Evolutionary conservation across 2,888 invertebrate species (phyloP).

Genomic region (Crocallis elinguaria): DNA sequence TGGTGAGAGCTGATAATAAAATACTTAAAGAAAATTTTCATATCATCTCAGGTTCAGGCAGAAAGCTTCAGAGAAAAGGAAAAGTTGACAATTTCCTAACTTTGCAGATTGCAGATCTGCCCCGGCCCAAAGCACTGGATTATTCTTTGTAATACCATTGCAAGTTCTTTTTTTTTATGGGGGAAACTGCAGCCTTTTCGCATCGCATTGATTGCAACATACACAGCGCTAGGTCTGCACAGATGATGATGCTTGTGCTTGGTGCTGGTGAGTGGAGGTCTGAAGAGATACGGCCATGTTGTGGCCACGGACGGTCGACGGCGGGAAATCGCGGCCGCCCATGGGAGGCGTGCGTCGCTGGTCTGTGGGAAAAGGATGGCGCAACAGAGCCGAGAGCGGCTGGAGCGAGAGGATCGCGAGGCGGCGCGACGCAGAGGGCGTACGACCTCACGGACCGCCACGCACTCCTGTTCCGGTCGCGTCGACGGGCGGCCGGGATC

Average conservation of each 20-base stretch:
- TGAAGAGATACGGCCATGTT: slow-evolving; percentile 78
- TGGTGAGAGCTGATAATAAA: too few relatives aligned
- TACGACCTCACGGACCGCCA: slow-evolving; percentile 77
- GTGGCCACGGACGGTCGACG: slow-evolving; percentile 66
- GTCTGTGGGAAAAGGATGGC: slow-evolving; percentile 64
- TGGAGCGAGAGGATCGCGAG: slow-evolving; percentile 75
- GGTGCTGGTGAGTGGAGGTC: slow-evolving; percentile 62
- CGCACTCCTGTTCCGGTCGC: slow-evolving; percentile 84
- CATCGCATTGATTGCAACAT: too few relatives aligned
- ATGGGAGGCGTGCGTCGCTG: slow-evolving; percentile 81
- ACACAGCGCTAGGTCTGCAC: not conserved
- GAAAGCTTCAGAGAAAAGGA: too few relatives aligned
- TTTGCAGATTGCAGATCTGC: too few relatives aligned
- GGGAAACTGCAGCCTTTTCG: too few relatives aligned
- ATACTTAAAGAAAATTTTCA: too few relatives aligned
- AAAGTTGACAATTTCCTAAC: too few relatives aligned
- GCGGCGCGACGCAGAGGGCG: slow-evolving; percentile 86
- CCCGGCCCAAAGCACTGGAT: too few relatives aligned
- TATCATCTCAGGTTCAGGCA: too few relatives aligned
- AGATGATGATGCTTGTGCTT: slow-evolving; percentile 51
- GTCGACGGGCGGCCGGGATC: slow-evolving; percentile 83
- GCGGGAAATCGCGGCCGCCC: slow-evolving; percentile 84
- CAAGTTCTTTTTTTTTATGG: too few relatives aligned
- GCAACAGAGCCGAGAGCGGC: slow-evolving; percentile 47
- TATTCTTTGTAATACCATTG: too few relatives aligned